A percentile compares a stretch with the other conserved stretches of the same genome.
Conservation (phyloP, 2,888 invertebrate species). For the Melanargia galathea region DNA sequence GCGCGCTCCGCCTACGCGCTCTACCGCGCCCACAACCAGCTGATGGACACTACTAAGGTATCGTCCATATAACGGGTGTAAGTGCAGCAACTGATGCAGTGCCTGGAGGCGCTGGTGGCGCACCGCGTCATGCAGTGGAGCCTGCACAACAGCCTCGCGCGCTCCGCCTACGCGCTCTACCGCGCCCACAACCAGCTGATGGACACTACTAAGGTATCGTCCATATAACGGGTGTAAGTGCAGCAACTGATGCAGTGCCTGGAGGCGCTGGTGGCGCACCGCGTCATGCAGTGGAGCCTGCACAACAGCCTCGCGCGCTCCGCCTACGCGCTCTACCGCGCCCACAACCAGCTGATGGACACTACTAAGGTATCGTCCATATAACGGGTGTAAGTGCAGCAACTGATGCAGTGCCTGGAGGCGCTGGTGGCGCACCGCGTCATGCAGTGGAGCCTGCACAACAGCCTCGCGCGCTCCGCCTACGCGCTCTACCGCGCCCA, state of each 20-base stretch:
- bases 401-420: slow-evolving; percentile 84
- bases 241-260: slow-evolving; percentile 84
- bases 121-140: slow-evolving; percentile 84
- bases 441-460: slow-evolving; percentile 77
- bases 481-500: slow-evolving; percentile 81
- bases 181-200: slow-evolving; percentile 79
- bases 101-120: slow-evolving; percentile 85
- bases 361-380: slow-evolving; percentile 79
- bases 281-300: slow-evolving; percentile 81
- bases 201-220: slow-evolving; percentile 82
- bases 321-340: slow-evolving; percentile 80
- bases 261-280: slow-evolving; percentile 85
- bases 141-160: slow-evolving; percentile 58
- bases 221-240: no score
- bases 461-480: slow-evolving; percentile 67
- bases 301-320: slow-evolving; percentile 63
- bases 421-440: slow-evolving; percentile 84
- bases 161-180: slow-evolving; percentile 77
- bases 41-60: slow-evolving; percentile 84
- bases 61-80: no score
- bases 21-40: slow-evolving; percentile 78
- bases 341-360: slow-evolving; percentile 79
- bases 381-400: no score
- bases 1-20: slow-evolving; percentile 76
- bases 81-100: slow-evolving; percentile 83